These are phyloP conservation scores for Dryomyza anilis DNA, from an alignment of 2,888 invertebrate genomes.

Conservation along the genomic window DNA sequence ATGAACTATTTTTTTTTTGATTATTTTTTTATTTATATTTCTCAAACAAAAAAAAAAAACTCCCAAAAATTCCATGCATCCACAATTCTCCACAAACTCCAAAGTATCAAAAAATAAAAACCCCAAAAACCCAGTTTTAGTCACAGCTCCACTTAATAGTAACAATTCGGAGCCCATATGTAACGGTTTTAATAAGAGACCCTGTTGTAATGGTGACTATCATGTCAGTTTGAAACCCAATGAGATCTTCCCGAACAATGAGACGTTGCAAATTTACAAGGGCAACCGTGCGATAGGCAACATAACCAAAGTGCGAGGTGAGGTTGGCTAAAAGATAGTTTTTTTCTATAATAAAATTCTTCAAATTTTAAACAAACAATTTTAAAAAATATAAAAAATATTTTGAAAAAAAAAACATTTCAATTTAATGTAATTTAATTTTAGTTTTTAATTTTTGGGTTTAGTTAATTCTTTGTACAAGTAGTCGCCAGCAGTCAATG, in stretches of 20 bases:
- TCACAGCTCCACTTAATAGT: no score
- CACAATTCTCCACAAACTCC: background rate
- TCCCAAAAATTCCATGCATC: constrained; percentile 14
- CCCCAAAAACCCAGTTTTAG: no score
- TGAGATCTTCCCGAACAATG: constrained; percentile 52
- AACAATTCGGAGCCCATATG: constrained; percentile 46
- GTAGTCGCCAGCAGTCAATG: constrained; percentile 15
- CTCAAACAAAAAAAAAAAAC: no score
- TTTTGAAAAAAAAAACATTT: background rate
- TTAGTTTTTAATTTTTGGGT: no score
- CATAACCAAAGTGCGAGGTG: constrained; percentile 49
- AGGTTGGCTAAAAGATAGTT: constrained; percentile 44
- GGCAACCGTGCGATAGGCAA: constrained; percentile 53
- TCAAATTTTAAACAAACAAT: background rate
- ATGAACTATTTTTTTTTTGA: no score
- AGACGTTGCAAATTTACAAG: constrained; percentile 50
- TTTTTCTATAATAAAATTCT: background rate
- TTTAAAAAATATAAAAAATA: background rate
- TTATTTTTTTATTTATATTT: no score
- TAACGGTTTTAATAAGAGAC: constrained; percentile 45
- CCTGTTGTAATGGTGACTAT: constrained; percentile 53
- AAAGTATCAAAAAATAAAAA: constrained; percentile 4
- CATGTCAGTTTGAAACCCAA: constrained; percentile 50
- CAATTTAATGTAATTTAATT: no score
- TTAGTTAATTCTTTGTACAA: constrained; percentile 17